Evolutionary conservation across 2,113 vertebrate species (phyloP).

Genomic region (Andinoacara biseriatus): DNA sequence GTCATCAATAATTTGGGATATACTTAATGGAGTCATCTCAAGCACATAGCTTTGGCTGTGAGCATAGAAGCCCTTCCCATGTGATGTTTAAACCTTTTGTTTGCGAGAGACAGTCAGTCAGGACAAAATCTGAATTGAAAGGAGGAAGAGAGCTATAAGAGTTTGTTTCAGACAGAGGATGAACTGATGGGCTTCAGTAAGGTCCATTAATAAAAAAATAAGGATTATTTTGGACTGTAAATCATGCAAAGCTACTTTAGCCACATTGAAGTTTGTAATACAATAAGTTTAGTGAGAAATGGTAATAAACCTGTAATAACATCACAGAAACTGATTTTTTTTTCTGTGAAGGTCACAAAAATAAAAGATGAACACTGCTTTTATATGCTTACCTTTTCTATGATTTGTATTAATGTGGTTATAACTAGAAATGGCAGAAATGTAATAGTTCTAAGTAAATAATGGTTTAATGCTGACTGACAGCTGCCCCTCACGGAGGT

Average conservation of each 20-base stretch:
- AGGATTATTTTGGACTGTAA: background rate
- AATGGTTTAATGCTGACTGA: slow-evolving; percentile 29
- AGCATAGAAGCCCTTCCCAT: background rate
- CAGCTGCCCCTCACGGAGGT: slow-evolving; percentile 90
- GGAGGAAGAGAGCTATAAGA: background rate
- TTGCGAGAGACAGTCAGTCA: background rate
- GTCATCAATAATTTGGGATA: background rate
- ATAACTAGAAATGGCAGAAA: background rate
- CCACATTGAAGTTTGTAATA: background rate
- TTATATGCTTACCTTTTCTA: background rate
- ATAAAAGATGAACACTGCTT: background rate
- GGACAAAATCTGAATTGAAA: background rate
- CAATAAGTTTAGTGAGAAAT: background rate
- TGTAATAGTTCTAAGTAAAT: slow-evolving; percentile 1
- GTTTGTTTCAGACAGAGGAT: background rate
- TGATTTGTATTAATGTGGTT: background rate
- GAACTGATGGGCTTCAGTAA: background rate
- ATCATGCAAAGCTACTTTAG: background rate
- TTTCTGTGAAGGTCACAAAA: background rate
- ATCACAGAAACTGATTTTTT: background rate
- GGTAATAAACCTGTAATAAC: background rate
- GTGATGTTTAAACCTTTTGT: background rate
- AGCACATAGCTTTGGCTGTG: background rate
- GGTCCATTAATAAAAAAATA: background rate
- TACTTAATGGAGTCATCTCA: background rate